Evolutionary conservation across 2,888 invertebrate genomes (phyloP), one percentile per base, ranked within the genome.

Genomic region (Leptogaster cylindrica): DNA sequence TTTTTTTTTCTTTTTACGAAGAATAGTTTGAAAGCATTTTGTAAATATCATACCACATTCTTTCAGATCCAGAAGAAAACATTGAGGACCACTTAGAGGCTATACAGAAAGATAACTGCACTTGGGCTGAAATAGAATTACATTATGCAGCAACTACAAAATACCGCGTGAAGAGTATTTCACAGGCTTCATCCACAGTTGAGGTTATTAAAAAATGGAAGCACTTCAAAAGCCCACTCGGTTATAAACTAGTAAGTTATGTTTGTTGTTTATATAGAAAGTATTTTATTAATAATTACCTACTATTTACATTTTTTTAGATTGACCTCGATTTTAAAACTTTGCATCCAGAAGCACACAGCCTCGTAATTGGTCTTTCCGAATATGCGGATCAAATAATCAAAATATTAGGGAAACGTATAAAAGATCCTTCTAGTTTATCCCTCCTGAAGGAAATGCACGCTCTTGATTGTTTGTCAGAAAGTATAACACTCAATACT

Each of bases 61-160:
- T 8, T 39, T 39, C 10, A 39, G n/a, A 39, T n/a, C 39, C 39
- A 39, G 39, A 39, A 3, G 12, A 5, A 5, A 39, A 39, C n/a
- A 39, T 39, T 12, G n/a, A 10, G n/a, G 39, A 39, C 3, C 10
- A n/a, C 3, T n/a, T 39, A 39, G n/a, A 6, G 12, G 12, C 12
- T n/a, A 39, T 39, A 8, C n/a, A 39, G 39, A n/a, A 39, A 39
- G 39, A 39, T 39, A 39, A 39, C 12, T 39, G 39, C 10, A 39
- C 39, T 3, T 39, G 39, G 39, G 39, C 39, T 4, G 39, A 39
- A n/a, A n/a, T 39, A 12, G 39, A 39, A 39, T 3, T n/a, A 39
- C 39, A 39, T 12, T 39, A 12, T 10, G 12, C 12, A 39, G 3
- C 39, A 39, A 6, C n/a, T 3, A 8, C 39, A 10, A 39, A 39